A percentile compares a stretch with the other conserved stretches of the same genome.
These are phyloP conservation scores for Lepilemur septentrionalis DNA, from an alignment of 2,797 vertebrate species.

Conservation along the genomic window DNA sequence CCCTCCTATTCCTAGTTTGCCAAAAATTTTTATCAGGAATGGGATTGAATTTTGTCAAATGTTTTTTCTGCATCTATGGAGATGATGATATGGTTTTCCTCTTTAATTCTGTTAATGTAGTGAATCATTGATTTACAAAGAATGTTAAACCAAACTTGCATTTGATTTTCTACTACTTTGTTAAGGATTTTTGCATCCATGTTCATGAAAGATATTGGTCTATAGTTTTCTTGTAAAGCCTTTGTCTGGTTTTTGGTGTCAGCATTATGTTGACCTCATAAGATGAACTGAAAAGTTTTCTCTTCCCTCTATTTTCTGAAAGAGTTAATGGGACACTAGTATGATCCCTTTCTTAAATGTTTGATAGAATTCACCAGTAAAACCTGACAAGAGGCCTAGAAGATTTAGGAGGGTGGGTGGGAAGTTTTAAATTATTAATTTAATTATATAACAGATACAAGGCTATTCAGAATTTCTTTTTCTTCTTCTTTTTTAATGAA, in stretches of 20 bases:
- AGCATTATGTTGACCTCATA: neutral
- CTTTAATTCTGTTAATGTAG: neutral
- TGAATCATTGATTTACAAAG: neutral
- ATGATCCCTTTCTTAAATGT: neutral
- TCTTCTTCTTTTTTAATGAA: neutral
- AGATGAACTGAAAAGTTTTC: neutral
- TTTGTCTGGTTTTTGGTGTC: neutral
- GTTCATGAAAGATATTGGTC: neutral
- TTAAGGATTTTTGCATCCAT: neutral
- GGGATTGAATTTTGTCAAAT: neutral
- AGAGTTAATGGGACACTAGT: neutral
- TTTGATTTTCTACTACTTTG: slow-evolving; percentile 21
- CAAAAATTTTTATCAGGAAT: neutral
- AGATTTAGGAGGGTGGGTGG: neutral
- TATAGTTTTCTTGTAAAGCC: neutral
- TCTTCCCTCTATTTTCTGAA: neutral
- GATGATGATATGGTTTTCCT: neutral
- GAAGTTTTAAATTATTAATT: neutral
- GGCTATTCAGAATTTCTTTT: neutral
- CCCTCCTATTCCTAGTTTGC: neutral
- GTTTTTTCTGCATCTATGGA: neutral
- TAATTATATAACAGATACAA: neutral
- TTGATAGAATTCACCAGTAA: neutral
- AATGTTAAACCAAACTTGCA: neutral
- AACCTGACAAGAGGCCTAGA: neutral